Evolutionary conservation across 2,113 vertebrate species (phyloP), one percentile per base, ranked within the genome.

Genomic region (Myotis yumanensis): DNA sequence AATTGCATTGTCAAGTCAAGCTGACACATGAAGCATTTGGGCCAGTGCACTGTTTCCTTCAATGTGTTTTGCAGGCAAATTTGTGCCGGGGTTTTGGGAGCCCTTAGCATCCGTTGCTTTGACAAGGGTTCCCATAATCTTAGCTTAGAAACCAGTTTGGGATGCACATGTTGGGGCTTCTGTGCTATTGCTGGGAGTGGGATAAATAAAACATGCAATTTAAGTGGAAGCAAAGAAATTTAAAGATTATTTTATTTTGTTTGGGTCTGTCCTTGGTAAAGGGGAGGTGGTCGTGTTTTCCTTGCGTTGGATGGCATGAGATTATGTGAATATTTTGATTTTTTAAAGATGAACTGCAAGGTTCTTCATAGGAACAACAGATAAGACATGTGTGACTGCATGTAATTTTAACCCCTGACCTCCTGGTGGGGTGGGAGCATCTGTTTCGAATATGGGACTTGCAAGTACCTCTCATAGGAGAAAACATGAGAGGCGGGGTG

Each of bases 131-230:
- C 98, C 59, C 97, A 94, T 96, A 92, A 94, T 97, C 97, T 97
- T 94, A 92, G 87, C 94, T 93, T 98, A 97, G 92, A 98, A 95
- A 95, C 85, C 94, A 96, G 87, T 96, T 97, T 97, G 96, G 97
- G 95, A 91, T 97, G 96, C 91, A 95, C 97, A 94, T 95, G 95
- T 97, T 97, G 97, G 97, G 97, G 98, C 97, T 97, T 98, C 83
- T 97, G 89, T 96, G 97, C 96, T 96, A 89, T 94, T 96, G 93
- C 85, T 97, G 96, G 97, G 97, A 94, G 98, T 97, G 98, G 98
- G 93, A 97, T 97, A 98, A 98, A 98, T 98, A 98, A 98, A 97
- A 98, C 97, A 96, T 96, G 93, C 23, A 71, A 97, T 98, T 98
- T 98, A 97, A 98, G 97, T 97, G 97, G 95, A 98, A 98, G 97